Conservation (phyloP, 2,113 vertebrate genomes). For the Xiphorhynchus elegans region DNA sequence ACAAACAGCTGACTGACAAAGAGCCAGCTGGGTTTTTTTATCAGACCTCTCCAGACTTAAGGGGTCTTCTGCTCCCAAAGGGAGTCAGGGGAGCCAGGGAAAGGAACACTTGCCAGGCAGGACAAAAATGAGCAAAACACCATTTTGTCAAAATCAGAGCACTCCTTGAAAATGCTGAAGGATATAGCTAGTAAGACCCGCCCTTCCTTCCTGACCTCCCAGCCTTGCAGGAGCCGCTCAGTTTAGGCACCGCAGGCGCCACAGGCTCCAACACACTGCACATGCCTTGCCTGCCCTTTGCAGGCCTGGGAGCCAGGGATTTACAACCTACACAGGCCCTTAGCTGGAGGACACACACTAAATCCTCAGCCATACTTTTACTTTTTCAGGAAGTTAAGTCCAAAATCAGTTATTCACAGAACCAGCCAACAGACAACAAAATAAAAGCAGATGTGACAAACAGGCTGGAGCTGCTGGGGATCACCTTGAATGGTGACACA, state of each 20-base stretch:
- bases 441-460: not conserved
- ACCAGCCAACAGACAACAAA: not conserved
- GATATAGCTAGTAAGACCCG: too few species aligned
- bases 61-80: too few species aligned
- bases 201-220: not conserved
- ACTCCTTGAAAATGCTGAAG: not conserved
- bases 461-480: not conserved
- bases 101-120: not conserved
- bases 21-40: too few species aligned
- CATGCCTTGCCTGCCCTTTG: rapidly evolving
- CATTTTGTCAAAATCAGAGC: not conserved
- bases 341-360: not conserved
- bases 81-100: too few species aligned
- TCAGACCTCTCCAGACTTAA: too few species aligned
- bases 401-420: not conserved
- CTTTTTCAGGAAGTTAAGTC: not conserved
- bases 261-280: not conserved
- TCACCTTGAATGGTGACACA: not conserved
- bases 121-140: not conserved
- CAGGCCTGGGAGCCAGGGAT: not conserved
- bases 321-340: not conserved
- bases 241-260: not conserved
- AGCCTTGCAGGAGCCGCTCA: not conserved
- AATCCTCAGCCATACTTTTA: not conserved
- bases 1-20: too few species aligned